A percentile compares a stretch with the other conserved stretches of the same genome.
Conservation (phyloP, 30 jellyfish, hydroid and myxozoan species). For the Phacellophora camtschatica region DNA sequence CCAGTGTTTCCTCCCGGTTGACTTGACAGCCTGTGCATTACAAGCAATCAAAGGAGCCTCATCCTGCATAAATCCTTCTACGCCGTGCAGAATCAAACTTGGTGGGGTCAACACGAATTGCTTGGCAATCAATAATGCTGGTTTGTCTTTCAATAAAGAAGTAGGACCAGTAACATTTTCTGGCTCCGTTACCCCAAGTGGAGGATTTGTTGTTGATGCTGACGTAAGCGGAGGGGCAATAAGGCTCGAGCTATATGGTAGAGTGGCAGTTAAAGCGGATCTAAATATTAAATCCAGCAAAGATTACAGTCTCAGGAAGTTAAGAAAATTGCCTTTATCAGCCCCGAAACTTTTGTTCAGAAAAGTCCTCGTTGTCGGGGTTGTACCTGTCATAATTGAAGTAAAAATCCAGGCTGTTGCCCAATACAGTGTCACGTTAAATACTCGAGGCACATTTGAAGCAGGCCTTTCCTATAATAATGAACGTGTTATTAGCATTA, state of each 20-base stretch:
- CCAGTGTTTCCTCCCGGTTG: neutral
- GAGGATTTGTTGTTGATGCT: neutral
- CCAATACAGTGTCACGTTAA: neutral
- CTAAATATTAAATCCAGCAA: neutral
- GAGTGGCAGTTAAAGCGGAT: neutral
- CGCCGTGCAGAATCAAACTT: neutral
- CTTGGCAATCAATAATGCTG: neutral
- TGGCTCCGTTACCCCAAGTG: neutral
- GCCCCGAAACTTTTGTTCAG: neutral
- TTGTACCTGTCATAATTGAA: constrained; percentile 12
- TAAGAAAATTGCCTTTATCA: neutral
- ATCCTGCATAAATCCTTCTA: neutral
- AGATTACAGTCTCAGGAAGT: neutral
- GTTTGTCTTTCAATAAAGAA: neutral
- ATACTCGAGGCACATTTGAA: neutral
- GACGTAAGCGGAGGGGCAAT: neutral
- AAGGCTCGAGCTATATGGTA: neutral
- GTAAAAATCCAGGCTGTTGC: constrained; percentile 21
- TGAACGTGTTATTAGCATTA: neutral
- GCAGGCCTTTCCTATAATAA: neutral
- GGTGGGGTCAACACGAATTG: neutral
- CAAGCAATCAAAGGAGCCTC: neutral
- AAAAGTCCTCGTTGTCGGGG: neutral
- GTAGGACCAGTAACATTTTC: neutral
- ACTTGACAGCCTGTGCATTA: neutral